A percentile compares a stretch with the other conserved stretches of the same genome.
phyloP scores from a whole-genome alignment of 2,113 vertebrate genomes.

The Pteropus alecto region DNA sequence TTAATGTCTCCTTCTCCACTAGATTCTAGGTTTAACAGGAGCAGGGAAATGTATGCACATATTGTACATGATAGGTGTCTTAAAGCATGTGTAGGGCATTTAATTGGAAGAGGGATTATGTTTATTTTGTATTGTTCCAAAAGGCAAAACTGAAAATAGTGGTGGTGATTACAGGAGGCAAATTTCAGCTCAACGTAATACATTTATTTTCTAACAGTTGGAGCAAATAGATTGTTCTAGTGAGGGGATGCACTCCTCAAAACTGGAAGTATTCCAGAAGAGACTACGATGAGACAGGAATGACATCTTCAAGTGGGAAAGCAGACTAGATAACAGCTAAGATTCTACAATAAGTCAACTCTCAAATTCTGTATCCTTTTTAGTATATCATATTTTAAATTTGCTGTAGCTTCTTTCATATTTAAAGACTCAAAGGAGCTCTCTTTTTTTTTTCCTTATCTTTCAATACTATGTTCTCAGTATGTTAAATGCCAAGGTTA shows the following conservation, averaged over 20 bases:
- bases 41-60: neutral
- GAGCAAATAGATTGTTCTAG: neutral
- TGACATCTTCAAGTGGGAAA: neutral
- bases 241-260: neutral
- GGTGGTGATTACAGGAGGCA: neutral
- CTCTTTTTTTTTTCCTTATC: neutral
- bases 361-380: neutral
- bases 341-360: neutral
- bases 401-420: neutral
- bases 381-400: neutral
- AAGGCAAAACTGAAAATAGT: neutral
- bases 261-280: neutral
- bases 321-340: neutral
- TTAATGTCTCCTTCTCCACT: neutral
- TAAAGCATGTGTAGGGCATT: neutral
- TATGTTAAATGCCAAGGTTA: constrained; percentile 39
- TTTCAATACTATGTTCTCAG: constrained; percentile 21
- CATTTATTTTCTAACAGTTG: constrained; percentile 15
- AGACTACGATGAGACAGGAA: neutral
- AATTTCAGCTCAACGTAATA: neutral
- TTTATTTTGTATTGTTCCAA: neutral
- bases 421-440: constrained; percentile 27
- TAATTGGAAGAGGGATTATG: neutral
- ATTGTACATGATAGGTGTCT: neutral
- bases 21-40: neutral